Base-by-base conservation (phyloP, 2,797 vertebrate genomes). In the Phoeniculus purpureus region DNA sequence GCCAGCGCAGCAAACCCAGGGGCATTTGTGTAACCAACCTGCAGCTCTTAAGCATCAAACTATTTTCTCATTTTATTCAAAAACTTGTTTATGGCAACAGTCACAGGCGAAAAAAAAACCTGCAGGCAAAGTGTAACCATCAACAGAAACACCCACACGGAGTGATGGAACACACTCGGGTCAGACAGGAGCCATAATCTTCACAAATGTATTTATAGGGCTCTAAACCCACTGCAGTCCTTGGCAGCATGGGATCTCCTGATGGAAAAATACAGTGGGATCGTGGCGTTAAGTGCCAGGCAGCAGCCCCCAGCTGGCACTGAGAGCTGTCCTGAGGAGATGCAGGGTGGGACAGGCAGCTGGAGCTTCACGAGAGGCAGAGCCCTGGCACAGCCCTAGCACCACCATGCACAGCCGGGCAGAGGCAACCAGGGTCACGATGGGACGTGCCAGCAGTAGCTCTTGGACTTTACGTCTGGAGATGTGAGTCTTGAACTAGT, bases 41-140 rank as follows among this genome's bases (percentile, higher is more conserved):
- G 76, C 77, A 29, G 37, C 12, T 48, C 70, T 84, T 52, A 27
- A 43, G 77, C 55, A n/a, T 8, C 31, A 62, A 26, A 75, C 60
- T 26, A 58, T 76, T 32, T 40, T 64, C 84, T 75, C 61, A 5
- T 72, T 73, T 86, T 89, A 84, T 80, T 81, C 77, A 87, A n/a
- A 43, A 68, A 81, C 72, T 72, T 85, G 85, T 93, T 94, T 87
- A 94, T 20, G 70, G 77, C 89, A 92, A 77, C 81, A 84, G 77
- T 84, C 80, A 61, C 14, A 60, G 43, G 13, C 34, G 84, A 87
- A 85, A 89, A 79, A 40, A 43, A 43, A 43, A 43, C 43, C 74
- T 50, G 91, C 91, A 90, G 92, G 76, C 81, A 74, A 92, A 94
- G 87, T 78, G 75, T 59, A 81, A 85, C 84, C 83, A 81, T 19